Evolutionary conservation across 2,113 vertebrate genomes (phyloP), one percentile per base, ranked within the genome.

Genomic region (Isurus oxyrinchus): DNA sequence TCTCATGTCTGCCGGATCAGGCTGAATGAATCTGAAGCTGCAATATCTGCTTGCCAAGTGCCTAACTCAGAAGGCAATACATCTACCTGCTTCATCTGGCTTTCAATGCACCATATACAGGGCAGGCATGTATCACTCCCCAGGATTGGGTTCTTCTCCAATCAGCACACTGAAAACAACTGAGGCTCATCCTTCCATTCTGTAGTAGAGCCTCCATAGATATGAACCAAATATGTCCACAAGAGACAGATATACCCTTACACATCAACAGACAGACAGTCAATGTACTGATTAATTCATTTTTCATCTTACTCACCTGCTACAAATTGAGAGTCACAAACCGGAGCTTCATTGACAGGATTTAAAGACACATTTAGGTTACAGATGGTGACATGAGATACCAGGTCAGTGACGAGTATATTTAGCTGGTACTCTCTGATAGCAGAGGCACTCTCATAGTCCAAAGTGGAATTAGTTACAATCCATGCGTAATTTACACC

Each of bases 261-360:
- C 6, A 88, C 7, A 31, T 53, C 40, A 84, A 5, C n/a, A 27
- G 21, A 55, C 6, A 31, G 86, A 55, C 7, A 2, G 86, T 53
- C 44, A 55, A 8, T 55, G 49, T 88, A 21, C 19, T 23, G 44
- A 57, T 59, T 11, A 91, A 4, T 57, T 19, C 57, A 59, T 4
- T n/a, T 35, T 13, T 59, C 88, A 59, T 2, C 31, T 3, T 25
- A 59, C 88, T 91, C 55, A 91, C 88, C 88, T 16, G 88, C 55
- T 19, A 59, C 88, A 91, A 91, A 59, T 27, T 59, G 88, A 35
- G 88, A 27, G 13, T 91, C 88, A 91, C 88, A 91, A 59, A 59
- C 27, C 61, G 88, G 88, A 91, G 55, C 55, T 91, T 91, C 88
- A 91, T 59, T 91, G 13, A 91, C 55, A 91, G 88, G 53, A 59